Evolutionary conservation across 1,140 invertebrate species (phyloP), one percentile per base, ranked within the genome.

Genomic region (Streblospio benedicti): DNA sequence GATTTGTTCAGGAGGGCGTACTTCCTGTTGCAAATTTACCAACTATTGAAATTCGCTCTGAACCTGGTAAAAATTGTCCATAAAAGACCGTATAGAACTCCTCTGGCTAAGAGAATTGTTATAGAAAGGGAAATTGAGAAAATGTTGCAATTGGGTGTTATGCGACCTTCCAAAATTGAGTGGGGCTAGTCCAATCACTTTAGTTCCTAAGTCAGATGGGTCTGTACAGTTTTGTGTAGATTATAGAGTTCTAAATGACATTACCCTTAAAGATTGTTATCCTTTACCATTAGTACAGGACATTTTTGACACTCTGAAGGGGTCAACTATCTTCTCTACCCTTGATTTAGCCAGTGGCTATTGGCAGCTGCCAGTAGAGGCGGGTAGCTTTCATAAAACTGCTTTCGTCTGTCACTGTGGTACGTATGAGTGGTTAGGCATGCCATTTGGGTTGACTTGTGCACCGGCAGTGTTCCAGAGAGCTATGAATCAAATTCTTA

Each of bases 281-380:
- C 63, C 65, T 1, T 57, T 70, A 14, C 69, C 71, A 0, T 45
- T 64, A 16, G 67, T 71, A 28, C 70, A 71, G 50, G 71, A 73
- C 44, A 63, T 67, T 0, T 41, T 74, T 5, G 49, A 61, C 5
- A 38, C 55, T 9, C 41, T 68, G 50, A 61, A 49, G 16, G 53
- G 61, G 18, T 25, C 61, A 12, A 62, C 49, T 20, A 65, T 57
- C 6, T 71, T 64, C 41, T 66, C 62, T 2, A 57, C 32, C 6
- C 9, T 70, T 9, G 67, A 71, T 41, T 41, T 70, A 23, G 62
- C 58, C 28, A 44, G 20, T 9, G 73, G 74, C 6, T 74, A 65
- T 54, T 76, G 75, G 74, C 79, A 80, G 58, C 62, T 81, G 3
- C 53, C 49, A 32, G 55, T 83, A 14, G 52, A 71, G 4, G 12